These are phyloP conservation scores for Odontomyia ornata DNA, from an alignment of 2,888 invertebrate species.

Conservation along the genomic window DNA sequence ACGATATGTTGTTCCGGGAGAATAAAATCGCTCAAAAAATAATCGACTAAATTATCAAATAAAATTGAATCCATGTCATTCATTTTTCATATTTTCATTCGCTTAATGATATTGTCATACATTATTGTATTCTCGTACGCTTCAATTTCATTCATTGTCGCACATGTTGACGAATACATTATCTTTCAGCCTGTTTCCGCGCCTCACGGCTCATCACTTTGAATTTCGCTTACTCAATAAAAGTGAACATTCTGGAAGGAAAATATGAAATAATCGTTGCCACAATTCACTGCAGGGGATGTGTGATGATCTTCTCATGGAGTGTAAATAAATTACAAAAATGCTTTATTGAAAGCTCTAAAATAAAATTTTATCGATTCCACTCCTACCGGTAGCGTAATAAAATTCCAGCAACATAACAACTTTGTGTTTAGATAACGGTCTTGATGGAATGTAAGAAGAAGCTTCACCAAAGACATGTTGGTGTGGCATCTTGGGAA, in stretches of 20 bases:
- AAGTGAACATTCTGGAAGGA: not conserved
- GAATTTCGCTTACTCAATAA: not conserved
- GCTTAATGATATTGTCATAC: too few species aligned
- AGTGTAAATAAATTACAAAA: constrained; percentile 44
- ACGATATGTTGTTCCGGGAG: too few species aligned
- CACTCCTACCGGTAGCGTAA: constrained; percentile 30
- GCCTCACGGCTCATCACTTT: too few species aligned
- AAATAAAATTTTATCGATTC: constrained; percentile 43
- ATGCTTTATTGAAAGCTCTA: constrained; percentile 41
- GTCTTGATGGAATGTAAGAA: not conserved
- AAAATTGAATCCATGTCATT: too few species aligned
- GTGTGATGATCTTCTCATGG: constrained; percentile 29
- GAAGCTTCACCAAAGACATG: not conserved
- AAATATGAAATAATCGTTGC: not conserved
- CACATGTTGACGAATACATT: too few species aligned
- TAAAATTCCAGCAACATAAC: constrained; percentile 34
- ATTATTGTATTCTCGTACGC: too few species aligned
- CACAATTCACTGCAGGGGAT: constrained; percentile 3
- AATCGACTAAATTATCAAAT: too few species aligned
- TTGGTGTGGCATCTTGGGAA: not conserved
- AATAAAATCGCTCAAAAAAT: too few species aligned
- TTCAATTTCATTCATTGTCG: too few species aligned
- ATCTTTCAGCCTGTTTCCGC: too few species aligned
- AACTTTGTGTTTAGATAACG: constrained; percentile 26
- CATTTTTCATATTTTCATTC: too few species aligned